Conservation (phyloP, 1,140 invertebrate genomes). For the Leptopilina clavipes region DNA sequence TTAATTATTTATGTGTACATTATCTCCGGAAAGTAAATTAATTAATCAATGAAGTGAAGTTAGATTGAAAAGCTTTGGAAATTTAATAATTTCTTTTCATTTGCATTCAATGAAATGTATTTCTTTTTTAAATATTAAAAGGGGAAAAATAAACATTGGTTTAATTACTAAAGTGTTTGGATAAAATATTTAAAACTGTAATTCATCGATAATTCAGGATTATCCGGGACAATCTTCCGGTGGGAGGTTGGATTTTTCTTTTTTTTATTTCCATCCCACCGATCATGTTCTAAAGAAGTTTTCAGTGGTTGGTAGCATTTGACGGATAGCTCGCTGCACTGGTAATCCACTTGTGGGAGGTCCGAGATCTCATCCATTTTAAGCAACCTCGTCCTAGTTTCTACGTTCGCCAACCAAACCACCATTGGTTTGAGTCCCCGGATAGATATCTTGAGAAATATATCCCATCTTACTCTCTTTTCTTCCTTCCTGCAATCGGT, state of each 20-base stretch:
- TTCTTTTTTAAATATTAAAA: too few relatives aligned
- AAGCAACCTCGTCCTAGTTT: conserved; percentile 63
- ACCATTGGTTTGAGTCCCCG: conserved; percentile 58
- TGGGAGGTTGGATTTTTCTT: conserved; percentile 42
- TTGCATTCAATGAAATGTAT: too few relatives aligned
- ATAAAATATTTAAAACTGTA: neutral
- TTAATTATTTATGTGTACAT: too few relatives aligned
- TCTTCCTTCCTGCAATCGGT: conserved; percentile 30
- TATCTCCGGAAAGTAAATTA: too few relatives aligned
- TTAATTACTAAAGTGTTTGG: too few relatives aligned
- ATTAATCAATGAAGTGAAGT: too few relatives aligned
- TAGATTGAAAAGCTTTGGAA: too few relatives aligned
- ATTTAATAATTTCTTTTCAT: too few relatives aligned
- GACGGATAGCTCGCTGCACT: conserved; percentile 56
- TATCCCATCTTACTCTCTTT: conserved; percentile 44
- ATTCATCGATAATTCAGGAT: neutral
- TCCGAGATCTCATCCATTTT: conserved; percentile 69
- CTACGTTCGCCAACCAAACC: conserved; percentile 48
- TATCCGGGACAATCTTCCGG: neutral
- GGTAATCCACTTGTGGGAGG: conserved; percentile 63
- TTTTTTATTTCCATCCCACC: conserved; percentile 48
- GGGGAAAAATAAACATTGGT: too few relatives aligned
- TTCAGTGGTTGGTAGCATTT: conserved; percentile 46
- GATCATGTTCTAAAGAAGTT: conserved; percentile 29
- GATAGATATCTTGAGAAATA: conserved; percentile 63